phyloP scores from a whole-genome alignment of 1,140 invertebrate species.

The Ectropis grisescens region DNA sequence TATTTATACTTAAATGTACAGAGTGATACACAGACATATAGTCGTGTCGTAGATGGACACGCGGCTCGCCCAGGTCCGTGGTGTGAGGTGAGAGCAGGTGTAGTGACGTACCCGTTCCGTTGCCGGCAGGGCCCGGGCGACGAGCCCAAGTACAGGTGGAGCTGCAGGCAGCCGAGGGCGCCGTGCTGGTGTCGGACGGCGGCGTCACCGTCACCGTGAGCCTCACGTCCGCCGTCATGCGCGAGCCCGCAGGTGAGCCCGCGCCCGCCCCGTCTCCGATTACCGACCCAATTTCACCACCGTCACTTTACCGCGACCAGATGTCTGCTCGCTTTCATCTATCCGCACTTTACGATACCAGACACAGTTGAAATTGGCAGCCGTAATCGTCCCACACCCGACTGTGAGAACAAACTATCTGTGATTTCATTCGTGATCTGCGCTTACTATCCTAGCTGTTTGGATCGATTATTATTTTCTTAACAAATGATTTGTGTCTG shows the following conservation, averaged over 20 bases:
- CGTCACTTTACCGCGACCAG: too few species aligned
- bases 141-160: constrained; percentile 90
- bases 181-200: constrained; percentile 83
- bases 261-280: constrained; percentile 10
- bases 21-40: too few species aligned
- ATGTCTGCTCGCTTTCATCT: too few species aligned
- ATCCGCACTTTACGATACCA: constrained; percentile 2
- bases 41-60: too few species aligned
- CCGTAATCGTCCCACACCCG: constrained; percentile 29
- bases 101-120: background rate
- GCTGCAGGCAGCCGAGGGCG: constrained; percentile 87
- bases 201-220: constrained; percentile 88
- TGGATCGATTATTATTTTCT: constrained; percentile 56
- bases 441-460: constrained; percentile 1
- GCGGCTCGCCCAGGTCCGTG: too few species aligned
- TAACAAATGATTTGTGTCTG: constrained; percentile 25
- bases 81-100: too few species aligned
- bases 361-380: constrained; percentile 38
- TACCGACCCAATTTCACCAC: constrained; percentile 51
- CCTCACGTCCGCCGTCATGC: constrained; percentile 93
- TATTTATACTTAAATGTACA: too few species aligned
- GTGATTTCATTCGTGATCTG: too few species aligned
- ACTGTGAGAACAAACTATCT: constrained; percentile 49
- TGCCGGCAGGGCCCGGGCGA: constrained; percentile 72
- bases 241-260: constrained; percentile 77